Base-by-base conservation (phyloP, 1,140 invertebrate species). In the Bombus impatiens region DNA sequence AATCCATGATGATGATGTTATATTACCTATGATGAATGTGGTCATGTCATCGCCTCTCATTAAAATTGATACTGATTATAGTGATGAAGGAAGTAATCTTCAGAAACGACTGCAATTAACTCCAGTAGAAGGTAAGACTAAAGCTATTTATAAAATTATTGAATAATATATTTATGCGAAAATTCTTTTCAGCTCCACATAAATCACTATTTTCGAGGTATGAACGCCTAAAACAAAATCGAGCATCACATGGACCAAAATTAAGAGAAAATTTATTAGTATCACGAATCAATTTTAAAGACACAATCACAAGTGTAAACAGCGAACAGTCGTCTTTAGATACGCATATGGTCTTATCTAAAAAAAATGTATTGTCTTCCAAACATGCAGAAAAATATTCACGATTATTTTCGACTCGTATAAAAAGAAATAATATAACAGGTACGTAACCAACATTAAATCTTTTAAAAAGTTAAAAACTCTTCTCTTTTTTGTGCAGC, bases 281-380 rank as follows among this genome's bases (percentile, higher is more conserved):
- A 13, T 89, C 92, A 13, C 89, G 91, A 70, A 93, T 94, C 0
- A 93, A 93, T 87, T 89, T 94, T n/a, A 90, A 94, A 68, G 92
- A 92, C 76, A 82, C 88, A n/a, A 86, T 89, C 22, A 78, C 76
- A 13, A 77, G 42, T 25, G 62, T 77, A 32, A 89, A 62, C 44
- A 90, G 53, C 35, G 89, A 90, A 12, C 92, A 86, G 78, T 57
- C 47, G 32, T 78, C 28, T 13, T 78, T 53, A 42, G 74, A 71
- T 35, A 77, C 67, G 42, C 59, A 72, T 44, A 77, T 82, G 28
- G 18, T 67, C n/a, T 84, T 84, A 35, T 78, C 76, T 65, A 82
- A 78, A n/a, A 82, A 77, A 40, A 86, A 87, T n/a, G 72, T 77
- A 18, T 75, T 71, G 15, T 82, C 70, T 18, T 81, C 37, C 10